Percentiles rank a stretch among this genome's conserved stretches.
Conservation (phyloP, 92 coral and sea anemone species). For the Actinernus sp. region DNA sequence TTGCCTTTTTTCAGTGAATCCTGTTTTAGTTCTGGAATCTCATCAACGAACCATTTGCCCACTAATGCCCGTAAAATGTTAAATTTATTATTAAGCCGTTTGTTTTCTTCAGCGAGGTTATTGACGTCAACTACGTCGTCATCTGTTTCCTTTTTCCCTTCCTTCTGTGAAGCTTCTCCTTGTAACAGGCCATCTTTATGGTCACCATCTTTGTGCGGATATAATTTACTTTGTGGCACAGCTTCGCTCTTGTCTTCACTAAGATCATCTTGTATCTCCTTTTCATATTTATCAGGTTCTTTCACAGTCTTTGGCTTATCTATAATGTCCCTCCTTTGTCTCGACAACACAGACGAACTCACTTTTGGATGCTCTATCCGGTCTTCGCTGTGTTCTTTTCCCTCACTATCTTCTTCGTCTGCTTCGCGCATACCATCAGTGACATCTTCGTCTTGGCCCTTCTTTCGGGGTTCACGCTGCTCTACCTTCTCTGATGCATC, state of each 20-base stretch:
- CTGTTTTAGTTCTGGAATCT: conserved; percentile 74
- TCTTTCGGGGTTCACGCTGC: background rate
- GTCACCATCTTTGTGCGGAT: background rate
- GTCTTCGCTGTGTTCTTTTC: background rate
- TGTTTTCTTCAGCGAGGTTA: conserved; percentile 13
- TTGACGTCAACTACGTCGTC: background rate
- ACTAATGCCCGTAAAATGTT: conserved; percentile 71
- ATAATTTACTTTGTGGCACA: background rate
- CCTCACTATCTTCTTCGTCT: background rate
- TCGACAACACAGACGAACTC: too few relatives aligned
- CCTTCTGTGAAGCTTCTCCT: background rate
- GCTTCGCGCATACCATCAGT: background rate
- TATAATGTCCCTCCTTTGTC: too few relatives aligned
- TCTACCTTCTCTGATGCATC: background rate
- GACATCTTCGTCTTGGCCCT: background rate
- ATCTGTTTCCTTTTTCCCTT: background rate
- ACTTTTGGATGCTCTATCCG: background rate
- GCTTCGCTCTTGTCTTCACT: too few relatives aligned
- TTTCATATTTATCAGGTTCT: background rate
- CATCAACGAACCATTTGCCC: conserved; percentile 83
- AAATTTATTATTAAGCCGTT: conserved; percentile 60
- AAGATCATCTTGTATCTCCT: conserved; percentile 5
- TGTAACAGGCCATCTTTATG: too few relatives aligned
- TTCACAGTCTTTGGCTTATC: background rate
- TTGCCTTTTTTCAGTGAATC: background rate